Percentiles rank a stretch among this genome's conserved stretches.
Evolutionary conservation across 2,888 invertebrate genomes (phyloP).

Genomic region (Eupithecia dodoneata): DNA sequence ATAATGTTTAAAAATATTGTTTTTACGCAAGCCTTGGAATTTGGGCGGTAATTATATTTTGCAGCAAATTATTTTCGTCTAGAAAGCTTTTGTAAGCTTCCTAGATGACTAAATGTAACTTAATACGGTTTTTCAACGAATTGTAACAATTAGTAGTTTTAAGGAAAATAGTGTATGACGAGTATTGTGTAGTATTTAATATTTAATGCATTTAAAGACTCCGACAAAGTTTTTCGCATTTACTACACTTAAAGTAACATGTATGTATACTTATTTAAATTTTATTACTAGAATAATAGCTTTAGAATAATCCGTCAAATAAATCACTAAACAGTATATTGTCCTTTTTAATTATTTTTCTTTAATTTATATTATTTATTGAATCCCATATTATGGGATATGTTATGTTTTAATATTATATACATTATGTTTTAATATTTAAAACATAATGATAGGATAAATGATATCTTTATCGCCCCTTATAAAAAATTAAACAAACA

Average conservation of each 20-base stretch:
- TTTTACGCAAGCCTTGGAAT: background rate
- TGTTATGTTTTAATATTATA: too few species aligned
- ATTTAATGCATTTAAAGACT: constrained; percentile 5
- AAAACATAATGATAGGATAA: too few species aligned
- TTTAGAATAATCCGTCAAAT: constrained; percentile 5
- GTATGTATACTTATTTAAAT: background rate
- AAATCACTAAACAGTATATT: background rate
- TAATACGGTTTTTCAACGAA: background rate
- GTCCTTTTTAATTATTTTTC: background rate
- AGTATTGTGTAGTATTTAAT: background rate
- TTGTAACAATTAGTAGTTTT: background rate
- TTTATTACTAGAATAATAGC: background rate
- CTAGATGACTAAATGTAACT: constrained; percentile 37
- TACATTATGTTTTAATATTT: too few species aligned
- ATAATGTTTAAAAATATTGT: background rate
- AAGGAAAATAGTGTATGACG: background rate
- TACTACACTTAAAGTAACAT: background rate
- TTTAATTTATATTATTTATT: too few species aligned
- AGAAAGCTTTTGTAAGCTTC: constrained; percentile 45
- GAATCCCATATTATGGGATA: too few species aligned
- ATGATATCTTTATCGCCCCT: too few species aligned
- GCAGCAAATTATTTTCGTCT: constrained; percentile 45
- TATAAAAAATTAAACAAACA: too few species aligned
- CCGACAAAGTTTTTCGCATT: constrained; percentile 7
- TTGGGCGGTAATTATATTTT: constrained; percentile 29